Percentiles rank a stretch among this genome's conserved stretches.
These are phyloP conservation scores for Formicarius rufipectus DNA, from an alignment of 2,113 vertebrate species.

Conservation along the genomic window DNA sequence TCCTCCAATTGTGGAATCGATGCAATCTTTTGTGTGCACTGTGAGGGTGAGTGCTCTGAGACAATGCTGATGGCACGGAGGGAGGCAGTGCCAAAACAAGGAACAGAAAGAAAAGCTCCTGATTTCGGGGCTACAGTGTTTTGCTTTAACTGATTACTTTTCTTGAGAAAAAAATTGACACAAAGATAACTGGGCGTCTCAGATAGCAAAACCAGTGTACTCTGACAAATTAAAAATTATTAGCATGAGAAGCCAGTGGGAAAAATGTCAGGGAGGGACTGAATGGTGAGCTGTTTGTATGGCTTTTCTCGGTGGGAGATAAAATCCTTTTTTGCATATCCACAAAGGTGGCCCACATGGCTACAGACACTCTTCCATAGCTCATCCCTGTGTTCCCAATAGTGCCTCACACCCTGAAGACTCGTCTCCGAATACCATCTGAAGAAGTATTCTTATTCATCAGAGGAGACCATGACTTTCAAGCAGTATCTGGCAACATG, in stretches of 20 bases:
- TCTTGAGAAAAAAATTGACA: not conserved
- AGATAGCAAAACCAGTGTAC: not conserved
- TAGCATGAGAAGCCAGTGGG: not conserved
- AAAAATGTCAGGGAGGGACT: not conserved
- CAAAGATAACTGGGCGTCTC: not conserved
- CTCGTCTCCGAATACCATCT: not conserved
- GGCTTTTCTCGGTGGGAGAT: not conserved
- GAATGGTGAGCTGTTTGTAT: not conserved
- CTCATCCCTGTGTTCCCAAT: not conserved
- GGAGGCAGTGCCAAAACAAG: not conserved
- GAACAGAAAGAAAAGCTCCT: not conserved
- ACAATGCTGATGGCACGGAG: not conserved
- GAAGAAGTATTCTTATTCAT: not conserved
- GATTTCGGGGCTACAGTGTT: not conserved
- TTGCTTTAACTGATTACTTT: not conserved
- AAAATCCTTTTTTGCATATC: not conserved
- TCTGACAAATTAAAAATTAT: not conserved
- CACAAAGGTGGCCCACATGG: not conserved
- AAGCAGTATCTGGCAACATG: not conserved
- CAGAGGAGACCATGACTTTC: not conserved
- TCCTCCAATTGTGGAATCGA: not conserved
- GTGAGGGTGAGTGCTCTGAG: not conserved
- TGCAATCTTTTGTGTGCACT: not conserved
- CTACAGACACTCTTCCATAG: not conserved
- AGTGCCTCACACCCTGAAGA: not conserved